Conservation (phyloP, 1,140 invertebrate species). For the Meteorus sp. region DNA sequence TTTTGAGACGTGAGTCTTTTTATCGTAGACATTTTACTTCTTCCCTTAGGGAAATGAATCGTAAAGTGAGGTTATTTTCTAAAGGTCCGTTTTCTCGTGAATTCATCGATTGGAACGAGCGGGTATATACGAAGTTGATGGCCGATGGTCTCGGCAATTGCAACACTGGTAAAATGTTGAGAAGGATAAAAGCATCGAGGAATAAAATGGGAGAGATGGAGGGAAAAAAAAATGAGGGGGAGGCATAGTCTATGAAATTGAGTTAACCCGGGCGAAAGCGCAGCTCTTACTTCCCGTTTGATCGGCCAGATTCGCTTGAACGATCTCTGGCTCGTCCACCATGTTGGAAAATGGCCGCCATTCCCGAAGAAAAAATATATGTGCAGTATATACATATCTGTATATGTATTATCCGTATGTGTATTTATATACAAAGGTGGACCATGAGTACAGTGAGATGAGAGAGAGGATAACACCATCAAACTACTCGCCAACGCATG, state of each 20-base stretch:
- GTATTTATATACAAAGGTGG: too few species aligned
- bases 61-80: conserved; percentile 27
- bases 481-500: conserved; percentile 11
- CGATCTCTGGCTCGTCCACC: conserved; percentile 43
- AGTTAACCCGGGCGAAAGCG: conserved; percentile 57
- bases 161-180: not conserved
- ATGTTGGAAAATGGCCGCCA: conserved; percentile 40
- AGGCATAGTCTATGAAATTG: conserved; percentile 47
- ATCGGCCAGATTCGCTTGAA: conserved; percentile 59
- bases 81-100: conserved; percentile 42
- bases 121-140: conserved; percentile 16
- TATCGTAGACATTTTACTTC: not conserved
- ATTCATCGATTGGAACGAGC: conserved; percentile 54
- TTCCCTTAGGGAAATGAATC: conserved; percentile 16
- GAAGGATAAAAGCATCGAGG: not conserved
- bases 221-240: conserved; percentile 35
- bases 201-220: conserved; percentile 22
- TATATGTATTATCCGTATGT: too few species aligned
- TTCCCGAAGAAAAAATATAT: conserved; percentile 27
- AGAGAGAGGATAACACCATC: not conserved
- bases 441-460: not conserved
- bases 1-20: conserved; percentile 8
- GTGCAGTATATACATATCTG: not conserved
- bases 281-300: conserved; percentile 58
- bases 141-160: too few species aligned